Base-by-base conservation (phyloP, 2,797 vertebrate species). In the Anolis apletophallus region DNA sequence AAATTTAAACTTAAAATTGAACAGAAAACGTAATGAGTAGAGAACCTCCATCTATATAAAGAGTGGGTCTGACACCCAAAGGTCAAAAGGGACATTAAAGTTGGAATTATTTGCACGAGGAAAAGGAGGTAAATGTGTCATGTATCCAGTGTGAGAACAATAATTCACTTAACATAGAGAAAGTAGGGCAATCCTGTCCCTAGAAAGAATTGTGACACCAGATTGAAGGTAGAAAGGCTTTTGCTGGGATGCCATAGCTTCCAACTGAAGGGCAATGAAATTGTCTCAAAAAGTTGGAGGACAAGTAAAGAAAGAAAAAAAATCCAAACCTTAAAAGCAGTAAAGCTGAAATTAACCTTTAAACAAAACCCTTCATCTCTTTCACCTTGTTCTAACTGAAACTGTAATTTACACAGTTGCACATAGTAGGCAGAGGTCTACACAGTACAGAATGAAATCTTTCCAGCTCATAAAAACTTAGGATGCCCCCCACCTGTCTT, bases 21-120 rank as follows among this genome's bases (percentile, higher is more conserved):
- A 85, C 3, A 29, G 32, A 36, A 32, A 77, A n/a, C 46, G 80
- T n/a, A 52, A 86, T 55, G 83, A n/a, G n/a, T n/a, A n/a, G n/a
- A n/a, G n/a, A 90, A 72, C 46, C 10, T 81, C 19, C 79, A 77
- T 76, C 14, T 67, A 12, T 81, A 85, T 3, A 23, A 76, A 88
- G 90, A 13, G 12, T 57, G 32, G 3, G 32, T 16, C 23, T 12
- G 2, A 64, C 32, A 21, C 11, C 36, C 14, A 46, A 87, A 83
- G 68, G 23, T 72, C 68, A 73, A n/a, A 76, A 86, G 13, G 67
- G 67, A 71, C 61, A 52, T 67, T 12, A 29, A 21, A 77, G 7
- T 34, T 7, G n/a, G 32, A 61, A 73, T n/a, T 17, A 72, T 78
- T 78, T 36, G 50, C 12, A 40, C 13, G 21, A 67, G 50, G 13